Base-by-base conservation (phyloP, 2,888 invertebrate genomes). In the Geophilus truncorum region DNA sequence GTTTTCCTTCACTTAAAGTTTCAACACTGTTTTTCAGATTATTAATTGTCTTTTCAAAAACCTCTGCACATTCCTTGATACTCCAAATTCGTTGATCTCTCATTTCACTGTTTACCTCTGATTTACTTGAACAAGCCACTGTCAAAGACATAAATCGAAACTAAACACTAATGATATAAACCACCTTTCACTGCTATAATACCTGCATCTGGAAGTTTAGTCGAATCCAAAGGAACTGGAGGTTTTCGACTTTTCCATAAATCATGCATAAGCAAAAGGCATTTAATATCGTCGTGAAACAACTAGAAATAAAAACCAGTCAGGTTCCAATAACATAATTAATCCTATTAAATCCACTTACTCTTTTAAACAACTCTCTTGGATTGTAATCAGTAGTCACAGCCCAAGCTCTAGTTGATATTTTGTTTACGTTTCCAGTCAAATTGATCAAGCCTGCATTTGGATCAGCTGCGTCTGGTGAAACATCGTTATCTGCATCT, bases 401-500 rank as follows among this genome's bases (percentile, higher is more conserved):
- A 0, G 96, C 98, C 98, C 98, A 98, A 25, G 91, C 89, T 45
- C 95, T 90, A 0, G 98, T 98, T 0, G 91, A 95, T 88, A 85
- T 90, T 90, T 87, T 84, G 0, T 91, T 87, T 12, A 91, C 86
- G 84, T 90, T 90, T 23, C 90, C 90, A 80, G 86, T 87, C 12
- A 87, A 87, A 83, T 89, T 88, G 4, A 32, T 32, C 9, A 32
- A 4, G 32, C 32, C 90, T 5, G 94, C 93, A 88, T 98, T 98
- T 7, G 97, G 97, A 88, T 98, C 98, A 23, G 94, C 96, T 0
- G 95, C 92, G 86, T 99, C 98, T 0, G 99, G 99, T 12, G 98
- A 97, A 1, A 99, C 98, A 87, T 98, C 98, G 86, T 98, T 93
- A 88, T 98, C 98, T 0, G 96, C 94, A 87, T 97, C 97, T 82